Percentiles rank a stretch among this genome's conserved stretches.
These are phyloP conservation scores for Cyclophora punctaria DNA, from an alignment of 2,888 invertebrate species.

Conservation along the genomic window DNA sequence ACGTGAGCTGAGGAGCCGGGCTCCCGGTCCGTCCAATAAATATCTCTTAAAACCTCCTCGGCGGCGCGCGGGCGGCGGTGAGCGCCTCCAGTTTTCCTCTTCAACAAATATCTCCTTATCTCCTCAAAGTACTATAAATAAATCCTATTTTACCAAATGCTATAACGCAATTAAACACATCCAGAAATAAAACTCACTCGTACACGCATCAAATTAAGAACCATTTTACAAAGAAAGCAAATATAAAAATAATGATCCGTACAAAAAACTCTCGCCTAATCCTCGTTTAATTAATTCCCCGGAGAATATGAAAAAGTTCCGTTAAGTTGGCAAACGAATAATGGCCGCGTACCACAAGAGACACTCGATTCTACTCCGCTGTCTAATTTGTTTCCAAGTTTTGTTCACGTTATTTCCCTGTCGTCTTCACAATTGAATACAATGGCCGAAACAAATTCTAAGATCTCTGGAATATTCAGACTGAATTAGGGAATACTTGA, in stretches of 20 bases:
- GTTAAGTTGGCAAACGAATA: slow-evolving; percentile 42
- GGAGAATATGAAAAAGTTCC: slow-evolving; percentile 45
- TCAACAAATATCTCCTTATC: no score
- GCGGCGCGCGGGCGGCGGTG: no score
- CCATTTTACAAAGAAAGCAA: slow-evolving; percentile 10
- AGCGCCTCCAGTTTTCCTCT: no score
- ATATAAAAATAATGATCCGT: slow-evolving; percentile 33
- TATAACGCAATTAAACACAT: no score
- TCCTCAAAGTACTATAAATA: no score
- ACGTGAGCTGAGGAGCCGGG: no score
- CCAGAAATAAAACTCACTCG: not conserved
- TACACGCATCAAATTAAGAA: slow-evolving; percentile 9
- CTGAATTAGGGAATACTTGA: slow-evolving; percentile 25
- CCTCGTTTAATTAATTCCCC: slow-evolving; percentile 52
- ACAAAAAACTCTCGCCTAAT: slow-evolving; percentile 43
- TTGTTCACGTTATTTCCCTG: slow-evolving; percentile 45
- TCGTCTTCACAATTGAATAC: slow-evolving; percentile 46
- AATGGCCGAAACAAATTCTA: slow-evolving; percentile 29
- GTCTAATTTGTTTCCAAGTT: slow-evolving; percentile 52
- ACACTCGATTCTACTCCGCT: slow-evolving; percentile 33
- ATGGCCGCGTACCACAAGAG: slow-evolving; percentile 32
- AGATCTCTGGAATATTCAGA: slow-evolving; percentile 11
- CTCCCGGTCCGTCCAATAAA: no score
- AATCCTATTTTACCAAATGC: no score
- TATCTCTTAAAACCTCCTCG: no score